phyloP scores from a whole-genome alignment of 2,113 vertebrate species.

The Tragelaphus scriptus region DNA sequence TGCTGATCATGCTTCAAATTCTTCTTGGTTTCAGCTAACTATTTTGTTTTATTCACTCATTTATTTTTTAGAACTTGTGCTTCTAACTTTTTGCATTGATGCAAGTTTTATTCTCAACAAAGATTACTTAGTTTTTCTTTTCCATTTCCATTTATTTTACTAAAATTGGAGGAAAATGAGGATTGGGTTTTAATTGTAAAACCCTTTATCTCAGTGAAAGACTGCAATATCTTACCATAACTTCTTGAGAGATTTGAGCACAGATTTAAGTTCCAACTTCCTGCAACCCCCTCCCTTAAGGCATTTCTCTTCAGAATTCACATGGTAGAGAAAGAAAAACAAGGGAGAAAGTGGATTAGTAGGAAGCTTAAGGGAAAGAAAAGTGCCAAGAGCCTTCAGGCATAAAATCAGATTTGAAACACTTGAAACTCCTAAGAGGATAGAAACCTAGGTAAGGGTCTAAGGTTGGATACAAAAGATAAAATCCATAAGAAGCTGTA shows the following conservation, averaged over 20 bases:
- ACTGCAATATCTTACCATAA: background rate
- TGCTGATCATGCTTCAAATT: constrained; percentile 22
- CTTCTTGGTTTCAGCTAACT: background rate
- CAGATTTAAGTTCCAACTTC: background rate
- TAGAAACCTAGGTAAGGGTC: background rate
- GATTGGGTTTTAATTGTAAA: background rate
- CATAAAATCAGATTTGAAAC: constrained; percentile 55
- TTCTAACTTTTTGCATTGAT: background rate
- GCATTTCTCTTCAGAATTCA: constrained; percentile 18
- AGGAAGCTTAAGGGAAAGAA: constrained; percentile 28
- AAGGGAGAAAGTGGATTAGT: background rate
- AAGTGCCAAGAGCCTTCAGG: background rate
- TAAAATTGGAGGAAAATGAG: background rate
- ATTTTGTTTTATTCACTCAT: constrained; percentile 10
- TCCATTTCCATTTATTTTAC: background rate
- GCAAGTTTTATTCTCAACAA: background rate
- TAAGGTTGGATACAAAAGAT: background rate
- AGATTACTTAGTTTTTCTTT: background rate
- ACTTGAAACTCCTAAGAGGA: constrained; percentile 20
- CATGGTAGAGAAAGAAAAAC: background rate
- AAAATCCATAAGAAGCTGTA: background rate
- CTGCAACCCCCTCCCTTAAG: background rate
- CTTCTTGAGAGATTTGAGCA: background rate
- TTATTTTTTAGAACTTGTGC: background rate
- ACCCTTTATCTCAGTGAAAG: background rate